Base-by-base conservation (phyloP, 2,113 vertebrate genomes). In the Zosterops borbonicus region DNA sequence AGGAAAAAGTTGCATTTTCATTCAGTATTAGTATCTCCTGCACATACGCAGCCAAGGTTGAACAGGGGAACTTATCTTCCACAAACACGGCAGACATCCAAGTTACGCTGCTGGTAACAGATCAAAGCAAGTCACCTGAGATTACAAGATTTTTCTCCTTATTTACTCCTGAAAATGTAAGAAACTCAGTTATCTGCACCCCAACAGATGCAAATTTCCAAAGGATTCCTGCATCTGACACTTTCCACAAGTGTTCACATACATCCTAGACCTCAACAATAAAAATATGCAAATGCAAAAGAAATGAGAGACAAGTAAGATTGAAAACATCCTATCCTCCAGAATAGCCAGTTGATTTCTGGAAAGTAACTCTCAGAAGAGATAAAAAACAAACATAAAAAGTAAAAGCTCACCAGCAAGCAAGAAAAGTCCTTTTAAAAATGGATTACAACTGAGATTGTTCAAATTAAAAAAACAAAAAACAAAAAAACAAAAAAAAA, bases 211-310 rank as follows among this genome's bases (percentile, higher is more conserved):
- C 2, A 74, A 46, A 70, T 67, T 90, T 75, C 44, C 65, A 87
- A 87, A 89, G 42, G 8, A 49, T 37, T 85, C 91, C 42, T 63
- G 42, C 14, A 74, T 60, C 33, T 50, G 53, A 56, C 25, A 53
- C 9, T 3, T 68, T 76, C n/a, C 44, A 49, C 58, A 69, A 53
- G 14, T 39, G 50, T n/a, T 42, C 0, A 0, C 7, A 65, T 5
- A 27, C 8, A 55, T 9, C 6, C n/a, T 44, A 7, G 11, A 67
- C 44, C 27, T 84, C 53, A 87, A 71, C 6, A 84, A 39, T 17
- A 62, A 84, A 69, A 81, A 41, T 5, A 12, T 3, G 14, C 24
- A 83, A 65, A 88, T 27, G 8, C 2, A 0, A 21, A 73, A 90
- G n/a, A 73, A 94, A 88, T 33, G 11, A 8, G 6, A 79, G 19